Base-by-base conservation (phyloP, 2,797 vertebrate genomes). In the Sphaeramia orbicularis region DNA sequence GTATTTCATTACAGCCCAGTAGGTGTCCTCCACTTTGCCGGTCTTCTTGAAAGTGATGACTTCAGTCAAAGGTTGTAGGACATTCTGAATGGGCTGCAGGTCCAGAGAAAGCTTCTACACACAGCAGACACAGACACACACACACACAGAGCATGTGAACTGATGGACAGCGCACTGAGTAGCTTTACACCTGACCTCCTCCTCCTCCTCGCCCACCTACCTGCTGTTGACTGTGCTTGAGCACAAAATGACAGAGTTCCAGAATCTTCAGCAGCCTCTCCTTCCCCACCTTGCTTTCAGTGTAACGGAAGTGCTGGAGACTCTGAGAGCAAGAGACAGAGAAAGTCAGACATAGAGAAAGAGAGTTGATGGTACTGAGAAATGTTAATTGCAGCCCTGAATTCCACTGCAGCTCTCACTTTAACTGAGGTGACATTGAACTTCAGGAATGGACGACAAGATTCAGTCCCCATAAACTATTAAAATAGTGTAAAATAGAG, bases 1-100 rank as follows among this genome's bases (percentile, higher is more conserved):
- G 69, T 91, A 91, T 62, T 83, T 95, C 95, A 99, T 93, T 64
- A 93, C 92, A 0, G 94, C 94, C 97, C 98, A 99, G 92, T 96
- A 98, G 4, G 93, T 92, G 79, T 95, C 94, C 14, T 94, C 90
- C 0, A 98, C 87, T 16, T 94, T 92, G 0, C 91, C 86, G 0
- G 94, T 91, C 12, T 90, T 95, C 7, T 92, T 81, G 0, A 95
- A 80, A 3, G 62, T 74, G 12, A 93, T 82, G 4, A 75, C 54
- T 45, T 87, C 74, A 9, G 80, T 84, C 70, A 96, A 77, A 0
- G 64, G 11, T 18, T 90, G 73, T 54, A 99, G 91, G 15, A 79
- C 89, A 0, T 47, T 38, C 51, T 92, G 84, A 53, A 98, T 84
- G 14, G 88, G 62, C 0, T 59, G 62, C 68, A 97, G 41, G 48